Evolutionary conservation across 2,797 vertebrate species (phyloP), one percentile per base, ranked within the genome.

Genomic region (Bovichtus variegatus): DNA sequence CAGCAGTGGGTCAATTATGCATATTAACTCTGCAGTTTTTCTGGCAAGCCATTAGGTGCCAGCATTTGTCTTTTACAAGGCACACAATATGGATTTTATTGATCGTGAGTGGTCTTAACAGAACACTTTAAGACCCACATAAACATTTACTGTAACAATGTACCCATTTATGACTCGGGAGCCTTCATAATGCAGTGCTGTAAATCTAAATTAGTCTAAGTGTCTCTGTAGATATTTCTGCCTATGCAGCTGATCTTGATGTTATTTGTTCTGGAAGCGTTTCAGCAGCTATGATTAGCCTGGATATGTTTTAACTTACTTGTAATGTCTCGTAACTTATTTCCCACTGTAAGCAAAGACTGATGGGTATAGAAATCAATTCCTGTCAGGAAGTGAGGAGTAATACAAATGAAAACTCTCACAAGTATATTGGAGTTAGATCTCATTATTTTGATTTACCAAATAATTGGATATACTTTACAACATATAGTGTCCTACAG

Each of bases 81-180:
- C 74, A 77, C 74, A 55, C 89, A 78, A 66, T 90, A 87, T 90
- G 83, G 91, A 87, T 93, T 92, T 93, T 91, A 94, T 93, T 86
- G 91, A 91, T 89, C 55, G 66, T 71, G 85, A 92, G 88, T 69
- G 78, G 89, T 86, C 89, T 92, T 93, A 93, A 90, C 87, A 84
- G 90, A 91, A 87, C 62, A 84, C 74, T 91, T 90, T 81, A 92
- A 88, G 91, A 91, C 76, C 68, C 68, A 75, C 88, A 91, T 94
- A 93, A 91, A 92, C 83, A 87, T 92, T 91, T 91, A 93, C 87
- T 87, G 86, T 90, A 91, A 90, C 91, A 84, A 77, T 87, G 86
- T 81, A 76, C 57, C 75, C 78, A 72, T 78, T 86, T 78, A 68
- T 34, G 81, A 83, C 82, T 57, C 44, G 16, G 75, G 47, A 60